Percentiles rank a stretch among this genome's conserved stretches.
Evolutionary conservation across 1,140 invertebrate species (phyloP).

Genomic region (Formica selysi): DNA sequence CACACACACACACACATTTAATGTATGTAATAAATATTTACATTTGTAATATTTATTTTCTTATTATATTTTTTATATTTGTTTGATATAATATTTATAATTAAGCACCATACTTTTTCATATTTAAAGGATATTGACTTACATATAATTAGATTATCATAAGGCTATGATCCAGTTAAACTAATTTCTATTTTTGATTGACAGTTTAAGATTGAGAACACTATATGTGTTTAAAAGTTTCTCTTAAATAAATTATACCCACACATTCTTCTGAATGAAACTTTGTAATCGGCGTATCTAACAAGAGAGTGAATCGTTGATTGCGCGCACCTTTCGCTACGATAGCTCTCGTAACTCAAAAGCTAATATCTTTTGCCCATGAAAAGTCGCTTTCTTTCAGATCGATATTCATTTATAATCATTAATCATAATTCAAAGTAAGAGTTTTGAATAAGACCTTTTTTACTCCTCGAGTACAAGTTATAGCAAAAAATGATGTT

Average conservation of each 20-base stretch:
- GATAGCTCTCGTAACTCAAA: slow-evolving; percentile 49
- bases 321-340: slow-evolving; percentile 51
- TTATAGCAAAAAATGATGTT: background rate
- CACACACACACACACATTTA: background rate
- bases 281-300: slow-evolving; percentile 40
- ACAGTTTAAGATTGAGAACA: slow-evolving; percentile 37
- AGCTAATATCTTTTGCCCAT: slow-evolving; percentile 43
- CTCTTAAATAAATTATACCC: slow-evolving; percentile 44
- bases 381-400: slow-evolving; percentile 34
- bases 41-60: background rate
- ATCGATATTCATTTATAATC: slow-evolving; percentile 48
- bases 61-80: background rate
- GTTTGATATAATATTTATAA: too few relatives aligned
- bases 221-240: slow-evolving; percentile 14
- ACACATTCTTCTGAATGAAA: slow-evolving; percentile 26
- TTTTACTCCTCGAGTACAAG: background rate
- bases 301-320: slow-evolving; percentile 30
- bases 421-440: slow-evolving; percentile 1
- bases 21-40: background rate
- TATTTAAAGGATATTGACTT: too few relatives aligned
- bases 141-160: too few relatives aligned
- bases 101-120: too few relatives aligned
- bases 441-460: background rate
- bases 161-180: background rate
- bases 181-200: slow-evolving; percentile 35